A percentile compares a stretch with the other conserved stretches of the same genome.
These are phyloP conservation scores for Hyperoplus lanceolatus DNA, from an alignment of 2,797 vertebrate species.

Conservation along the genomic window DNA sequence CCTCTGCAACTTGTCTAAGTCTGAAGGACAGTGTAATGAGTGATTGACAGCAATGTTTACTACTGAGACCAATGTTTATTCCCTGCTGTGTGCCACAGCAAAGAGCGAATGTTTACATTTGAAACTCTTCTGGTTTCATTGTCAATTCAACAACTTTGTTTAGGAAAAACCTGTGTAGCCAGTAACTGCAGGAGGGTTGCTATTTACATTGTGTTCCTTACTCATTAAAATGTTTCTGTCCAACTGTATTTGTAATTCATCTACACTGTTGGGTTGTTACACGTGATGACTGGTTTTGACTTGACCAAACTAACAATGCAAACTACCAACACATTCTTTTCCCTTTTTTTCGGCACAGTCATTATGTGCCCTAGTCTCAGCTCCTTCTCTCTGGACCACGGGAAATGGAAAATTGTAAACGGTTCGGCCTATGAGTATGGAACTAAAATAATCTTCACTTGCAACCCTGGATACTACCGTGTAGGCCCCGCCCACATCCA, in stretches of 20 bases:
- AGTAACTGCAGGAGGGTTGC: slow-evolving; percentile 37
- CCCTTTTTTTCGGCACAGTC: slow-evolving; percentile 79
- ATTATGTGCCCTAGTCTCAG: slow-evolving; percentile 96
- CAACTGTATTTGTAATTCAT: slow-evolving; percentile 27
- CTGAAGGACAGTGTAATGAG: slow-evolving; percentile 40
- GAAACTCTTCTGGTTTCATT: slow-evolving; percentile 52
- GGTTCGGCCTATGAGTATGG: slow-evolving; percentile 97
- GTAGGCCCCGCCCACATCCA: slow-evolving; percentile 95
- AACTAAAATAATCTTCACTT: slow-evolving; percentile 97
- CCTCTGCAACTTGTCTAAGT: slow-evolving; percentile 33
- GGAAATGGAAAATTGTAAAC: slow-evolving; percentile 97
- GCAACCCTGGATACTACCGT: slow-evolving; percentile 96
- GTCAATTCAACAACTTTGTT: slow-evolving; percentile 44
- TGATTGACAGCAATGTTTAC: slow-evolving; percentile 71
- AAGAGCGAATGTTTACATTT: slow-evolving; percentile 53
- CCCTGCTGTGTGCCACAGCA: slow-evolving; percentile 42
- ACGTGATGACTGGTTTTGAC: slow-evolving; percentile 19
- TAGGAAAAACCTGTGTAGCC: slow-evolving; percentile 34
- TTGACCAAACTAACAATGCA: slow-evolving; percentile 22
- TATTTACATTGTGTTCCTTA: slow-evolving; percentile 28
- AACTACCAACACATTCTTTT: neutral
- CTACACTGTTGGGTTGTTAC: slow-evolving; percentile 10
- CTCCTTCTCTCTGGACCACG: slow-evolving; percentile 97
- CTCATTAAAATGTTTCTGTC: slow-evolving; percentile 8
- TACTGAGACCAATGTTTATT: slow-evolving; percentile 56